A percentile compares a stretch with the other conserved stretches of the same genome.
Conservation (phyloP, 1,140 invertebrate species). For the Drosophila navojoa region DNA sequence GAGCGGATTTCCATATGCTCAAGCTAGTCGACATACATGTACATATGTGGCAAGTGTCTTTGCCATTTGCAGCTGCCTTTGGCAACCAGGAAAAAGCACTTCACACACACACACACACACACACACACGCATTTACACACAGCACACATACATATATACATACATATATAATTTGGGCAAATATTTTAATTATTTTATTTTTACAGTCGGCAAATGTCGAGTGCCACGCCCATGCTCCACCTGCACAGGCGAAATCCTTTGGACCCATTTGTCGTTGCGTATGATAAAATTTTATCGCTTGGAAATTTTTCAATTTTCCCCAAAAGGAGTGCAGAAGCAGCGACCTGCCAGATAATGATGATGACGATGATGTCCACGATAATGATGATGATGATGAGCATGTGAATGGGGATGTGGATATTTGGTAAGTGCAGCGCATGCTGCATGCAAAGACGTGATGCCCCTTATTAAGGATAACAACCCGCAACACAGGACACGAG, state of each 20-base stretch:
- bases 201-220: conserved; percentile 26
- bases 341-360: conserved; percentile 4
- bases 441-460: conserved; percentile 42
- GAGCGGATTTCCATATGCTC: conserved; percentile 3
- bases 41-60: no score
- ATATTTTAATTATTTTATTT: conserved; percentile 77
- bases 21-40: no score
- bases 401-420: not conserved
- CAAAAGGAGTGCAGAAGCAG: conserved; percentile 19
- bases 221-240: conserved; percentile 29
- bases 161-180: conserved; percentile 66
- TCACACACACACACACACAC: conserved; percentile 1
- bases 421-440: conserved; percentile 7
- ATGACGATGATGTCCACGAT: conserved; percentile 22
- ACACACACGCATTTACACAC: not conserved
- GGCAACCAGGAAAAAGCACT: not conserved
- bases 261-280: conserved; percentile 32
- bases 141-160: not conserved
- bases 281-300: conserved; percentile 72
- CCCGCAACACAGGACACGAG: conserved; percentile 73
- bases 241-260: conserved; percentile 29
- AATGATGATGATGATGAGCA: not conserved
- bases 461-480: conserved; percentile 77
- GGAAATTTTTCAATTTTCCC: conserved; percentile 78
- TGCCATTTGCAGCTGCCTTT: not conserved